phyloP scores from a whole-genome alignment of 2,888 invertebrate species.

The Phytoseiulus persimilis region DNA sequence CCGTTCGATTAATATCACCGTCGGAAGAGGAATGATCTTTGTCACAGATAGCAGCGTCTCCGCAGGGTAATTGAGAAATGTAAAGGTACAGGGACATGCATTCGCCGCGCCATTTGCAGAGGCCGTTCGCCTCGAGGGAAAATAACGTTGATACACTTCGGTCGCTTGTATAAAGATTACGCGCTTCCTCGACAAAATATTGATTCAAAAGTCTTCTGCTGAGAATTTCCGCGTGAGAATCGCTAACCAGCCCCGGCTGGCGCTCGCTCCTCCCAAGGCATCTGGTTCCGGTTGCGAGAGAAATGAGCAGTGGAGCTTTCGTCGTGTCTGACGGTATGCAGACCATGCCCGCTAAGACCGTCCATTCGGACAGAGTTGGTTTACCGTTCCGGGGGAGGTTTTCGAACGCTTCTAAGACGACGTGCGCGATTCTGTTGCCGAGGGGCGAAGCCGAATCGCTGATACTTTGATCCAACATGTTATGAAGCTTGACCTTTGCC shows the following conservation, averaged over 20 bases:
- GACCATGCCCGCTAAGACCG: conserved; percentile 67
- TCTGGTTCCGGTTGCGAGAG: conserved; percentile 84
- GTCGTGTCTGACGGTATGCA: conserved; percentile 40
- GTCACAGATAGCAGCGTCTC: conserved; percentile 17
- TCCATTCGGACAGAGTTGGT: conserved; percentile 61
- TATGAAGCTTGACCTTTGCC: conserved; percentile 60
- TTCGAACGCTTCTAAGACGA: neutral
- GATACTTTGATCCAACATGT: neutral
- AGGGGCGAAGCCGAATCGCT: neutral
- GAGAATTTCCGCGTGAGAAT: conserved; percentile 26
- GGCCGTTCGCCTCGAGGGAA: neutral
- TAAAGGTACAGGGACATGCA: neutral
- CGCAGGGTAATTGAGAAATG: conserved; percentile 15
- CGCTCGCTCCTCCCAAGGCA: conserved; percentile 62
- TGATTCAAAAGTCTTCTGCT: conserved; percentile 16
- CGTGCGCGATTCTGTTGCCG: neutral
- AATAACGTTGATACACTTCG: neutral
- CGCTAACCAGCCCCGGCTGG: neutral
- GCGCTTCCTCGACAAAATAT: neutral
- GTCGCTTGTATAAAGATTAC: neutral
- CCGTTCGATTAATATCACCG: conserved; percentile 61
- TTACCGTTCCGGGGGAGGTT: conserved; percentile 15
- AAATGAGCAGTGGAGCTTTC: conserved; percentile 57
- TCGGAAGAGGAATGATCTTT: conserved; percentile 15
- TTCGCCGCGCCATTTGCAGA: conserved; percentile 15